These are phyloP conservation scores for Denticeps clupeoides DNA, from an alignment of 2,797 vertebrate genomes.

Conservation along the genomic window DNA sequence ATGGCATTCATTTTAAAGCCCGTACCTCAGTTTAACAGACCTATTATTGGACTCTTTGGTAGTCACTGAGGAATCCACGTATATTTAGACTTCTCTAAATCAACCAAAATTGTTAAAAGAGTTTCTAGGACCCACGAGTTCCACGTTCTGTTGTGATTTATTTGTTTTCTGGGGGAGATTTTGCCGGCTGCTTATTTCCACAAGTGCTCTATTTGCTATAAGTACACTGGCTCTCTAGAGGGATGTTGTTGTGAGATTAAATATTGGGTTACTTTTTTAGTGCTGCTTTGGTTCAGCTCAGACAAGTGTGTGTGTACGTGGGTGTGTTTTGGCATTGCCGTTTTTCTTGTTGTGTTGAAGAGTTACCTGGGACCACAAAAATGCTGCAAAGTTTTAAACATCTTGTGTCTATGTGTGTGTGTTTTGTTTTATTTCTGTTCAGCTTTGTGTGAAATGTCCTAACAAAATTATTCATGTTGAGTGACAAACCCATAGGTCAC, in stretches of 20 bases:
- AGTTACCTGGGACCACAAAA: too few species aligned
- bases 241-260: constrained; percentile 38
- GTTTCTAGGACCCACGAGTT: constrained; percentile 35
- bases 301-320: neutral
- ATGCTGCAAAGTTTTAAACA: too few species aligned
- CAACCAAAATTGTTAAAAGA: constrained; percentile 20
- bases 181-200: constrained; percentile 40
- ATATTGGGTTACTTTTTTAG: constrained; percentile 34
- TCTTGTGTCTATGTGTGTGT: constrained; percentile 5
- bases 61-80: too few species aligned
- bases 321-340: too few species aligned
- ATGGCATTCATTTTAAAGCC: too few species aligned
- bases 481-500: too few species aligned
- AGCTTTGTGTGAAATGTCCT: too few species aligned
- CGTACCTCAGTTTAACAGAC: too few species aligned
- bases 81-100: constrained; percentile 22
- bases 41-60: too few species aligned
- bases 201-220: constrained; percentile 24
- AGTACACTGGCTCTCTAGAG: constrained; percentile 31
- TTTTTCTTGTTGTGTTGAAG: too few species aligned
- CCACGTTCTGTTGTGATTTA: constrained; percentile 31
- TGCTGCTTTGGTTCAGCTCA: constrained; percentile 21
- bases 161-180: constrained; percentile 49
- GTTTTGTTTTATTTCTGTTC: neutral
- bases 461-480: too few species aligned